Evolutionary conservation across 2,797 vertebrate genomes (phyloP), one percentile per base, ranked within the genome.

Genomic region (Microctenopoma stevenorrisi): DNA sequence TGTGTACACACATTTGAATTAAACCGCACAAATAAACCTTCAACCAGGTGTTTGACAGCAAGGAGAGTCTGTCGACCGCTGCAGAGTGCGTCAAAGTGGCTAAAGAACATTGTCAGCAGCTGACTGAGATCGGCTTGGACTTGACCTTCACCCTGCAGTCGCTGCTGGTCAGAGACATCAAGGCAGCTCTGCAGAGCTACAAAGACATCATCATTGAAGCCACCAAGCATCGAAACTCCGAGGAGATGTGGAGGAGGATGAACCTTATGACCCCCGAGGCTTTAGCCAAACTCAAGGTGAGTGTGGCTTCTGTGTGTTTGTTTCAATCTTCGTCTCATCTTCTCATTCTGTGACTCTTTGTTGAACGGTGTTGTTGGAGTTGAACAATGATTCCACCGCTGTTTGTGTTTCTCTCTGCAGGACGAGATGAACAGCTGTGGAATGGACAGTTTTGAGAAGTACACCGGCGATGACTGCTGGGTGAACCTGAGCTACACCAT

Each of bases 161-260:
- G 0, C 93, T 99, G 28, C 92, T 99, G 80, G 95, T 98, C 16
- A 98, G 96, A 74, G 97, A 99, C 92, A 94, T 99, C 84, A 95
- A 94, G 79, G 95, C 95, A 0, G 97, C 95, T 12, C 91, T 99
- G 53, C 96, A 94, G 70, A 96, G 96, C 91, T 97, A 97, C 92
- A 99, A 99, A 73, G 98, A 98, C 74, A 95, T 99, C 81, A 97
- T 99, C 88, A 97, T 98, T 0, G 98, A 99, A 77, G 98, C 98
- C 87, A 98, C 97, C 49, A 99, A 96, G 72, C 98, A 99, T 82
- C 95, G 98, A 10, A 99, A 99, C 93, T 99, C 98, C 0, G 98
- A 99, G 90, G 98, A 99, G 93, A 97, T 98, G 97, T 99, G 98
- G 97, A 93, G 98, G 37, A 94, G 85, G 85, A 98, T 99, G 98